phyloP scores from a whole-genome alignment of 2,797 vertebrate genomes.

The Iguana delicatissima region DNA sequence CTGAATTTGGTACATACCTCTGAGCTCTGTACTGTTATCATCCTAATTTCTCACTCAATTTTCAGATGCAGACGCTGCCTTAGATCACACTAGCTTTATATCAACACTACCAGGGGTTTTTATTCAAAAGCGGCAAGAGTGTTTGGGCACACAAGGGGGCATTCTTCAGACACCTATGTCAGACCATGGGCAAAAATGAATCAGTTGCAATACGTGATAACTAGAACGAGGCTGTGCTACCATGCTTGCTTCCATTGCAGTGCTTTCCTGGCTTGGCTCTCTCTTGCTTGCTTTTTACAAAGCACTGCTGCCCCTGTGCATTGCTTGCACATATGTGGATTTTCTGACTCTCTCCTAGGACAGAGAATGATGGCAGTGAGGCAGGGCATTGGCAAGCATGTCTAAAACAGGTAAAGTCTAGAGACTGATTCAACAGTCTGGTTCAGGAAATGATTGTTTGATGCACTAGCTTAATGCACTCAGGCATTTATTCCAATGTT shows the following conservation, averaged over 20 bases:
- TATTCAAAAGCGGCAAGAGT: neutral
- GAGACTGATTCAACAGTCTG: neutral
- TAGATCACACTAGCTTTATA: neutral
- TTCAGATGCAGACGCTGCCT: neutral
- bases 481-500: neutral
- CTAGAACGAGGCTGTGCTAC: too few species aligned
- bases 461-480: neutral
- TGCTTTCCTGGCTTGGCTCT: neutral
- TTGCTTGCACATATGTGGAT: too few species aligned
- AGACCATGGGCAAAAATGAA: neutral
- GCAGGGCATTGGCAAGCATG: neutral
- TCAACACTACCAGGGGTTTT: neutral
- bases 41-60: neutral
- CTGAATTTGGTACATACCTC: neutral
- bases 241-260: neutral
- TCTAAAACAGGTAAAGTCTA: neutral
- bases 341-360: too few species aligned
- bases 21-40: neutral
- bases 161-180: neutral
- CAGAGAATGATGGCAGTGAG: too few species aligned
- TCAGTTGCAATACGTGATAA: neutral
- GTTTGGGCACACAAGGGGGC: neutral
- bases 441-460: neutral
- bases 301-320: too few species aligned
- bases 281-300: neutral